Evolutionary conservation across 2,888 invertebrate genomes (phyloP), one percentile per base, ranked within the genome.

Genomic region (Taenaris catops): DNA sequence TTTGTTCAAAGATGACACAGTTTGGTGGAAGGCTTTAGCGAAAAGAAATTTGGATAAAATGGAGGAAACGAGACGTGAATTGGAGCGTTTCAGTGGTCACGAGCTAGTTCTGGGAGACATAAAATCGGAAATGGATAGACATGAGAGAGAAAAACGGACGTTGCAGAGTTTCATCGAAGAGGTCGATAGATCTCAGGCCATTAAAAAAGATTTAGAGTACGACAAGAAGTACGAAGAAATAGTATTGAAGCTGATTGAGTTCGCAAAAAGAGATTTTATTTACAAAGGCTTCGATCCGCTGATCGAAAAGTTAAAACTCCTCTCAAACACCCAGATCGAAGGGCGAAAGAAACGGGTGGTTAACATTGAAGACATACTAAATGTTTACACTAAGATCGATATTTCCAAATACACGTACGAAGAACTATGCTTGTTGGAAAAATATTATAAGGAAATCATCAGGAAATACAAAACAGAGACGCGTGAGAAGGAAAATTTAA

Each of bases 281-380:
- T 87, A 63, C 38, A 84, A 80, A 70, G 87, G 87, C 1, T 87
- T 87, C 28, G 87, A 87, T 66, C 86, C 87, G 0, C 38, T 87
- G 1, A 86, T 87, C 10, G 76, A 81, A 42, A 58, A 81, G 42
- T 41, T 87, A 2, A 79, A 80, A 46, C 67, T 69, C 6, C 45
- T 87, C 0, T 71, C 84, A 0, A 78, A 83, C 16, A 55, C 76
- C 1, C 63, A 75, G 43, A 57, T 86, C 0, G 74, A 79, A 41
- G 38, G 51, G 11, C 61, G 68, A 20, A 72, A 72, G 48, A 81
- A 72, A 37, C 78, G 70, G 39, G 38, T 61, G 2, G 62, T 73
- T 0, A 66, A 79, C 12, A 70, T 83, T 2, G 65, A 78, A 49
- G 80, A 84, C 7, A 75, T 84, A 3, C 47, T 84, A 1, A 74